Percentiles rank a stretch among this genome's conserved stretches.
phyloP scores from a whole-genome alignment of 2,888 invertebrate species.

The Melanargia galathea region DNA sequence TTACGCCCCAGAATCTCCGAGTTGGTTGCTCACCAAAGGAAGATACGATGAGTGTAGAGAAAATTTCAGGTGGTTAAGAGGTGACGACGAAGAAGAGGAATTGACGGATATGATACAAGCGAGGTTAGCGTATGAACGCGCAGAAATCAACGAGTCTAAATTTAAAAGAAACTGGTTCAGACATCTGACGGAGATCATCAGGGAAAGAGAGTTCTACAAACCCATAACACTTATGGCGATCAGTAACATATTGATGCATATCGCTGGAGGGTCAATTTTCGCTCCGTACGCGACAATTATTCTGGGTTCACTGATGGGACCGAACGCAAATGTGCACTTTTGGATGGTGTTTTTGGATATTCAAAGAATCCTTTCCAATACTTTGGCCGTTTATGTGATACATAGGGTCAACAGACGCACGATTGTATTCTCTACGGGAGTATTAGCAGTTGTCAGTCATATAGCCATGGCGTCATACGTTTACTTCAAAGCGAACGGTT shows the following conservation, averaged over 20 bases:
- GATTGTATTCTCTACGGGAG: conserved; percentile 78
- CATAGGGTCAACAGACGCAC: conserved; percentile 82
- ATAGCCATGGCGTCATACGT: conserved; percentile 73
- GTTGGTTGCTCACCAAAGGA: conserved; percentile 83
- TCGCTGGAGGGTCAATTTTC: conserved; percentile 85
- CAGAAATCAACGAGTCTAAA: conserved; percentile 43
- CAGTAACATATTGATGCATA: conserved; percentile 83
- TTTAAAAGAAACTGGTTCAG: conserved; percentile 33
- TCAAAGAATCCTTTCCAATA: conserved; percentile 82
- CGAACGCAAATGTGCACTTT: conserved; percentile 81
- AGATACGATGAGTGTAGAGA: conserved; percentile 77
- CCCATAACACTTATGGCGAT: conserved; percentile 82
- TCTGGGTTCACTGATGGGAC: conserved; percentile 79
- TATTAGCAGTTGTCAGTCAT: conserved; percentile 66
- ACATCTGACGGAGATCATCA: conserved; percentile 45
- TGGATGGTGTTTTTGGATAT: conserved; percentile 85
- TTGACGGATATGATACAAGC: conserved; percentile 61
- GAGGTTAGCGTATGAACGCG: conserved; percentile 47
- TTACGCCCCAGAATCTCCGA: conserved; percentile 83
- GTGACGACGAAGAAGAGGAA: conserved; percentile 69
- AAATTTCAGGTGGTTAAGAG: conserved; percentile 82
- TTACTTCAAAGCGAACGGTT: conserved; percentile 51
- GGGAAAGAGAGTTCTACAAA: conserved; percentile 77
- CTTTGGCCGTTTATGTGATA: conserved; percentile 81
- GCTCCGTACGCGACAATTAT: conserved; percentile 85